These are phyloP conservation scores for Grapholita molesta DNA, from an alignment of 1,140 invertebrate species.

Conservation along the genomic window DNA sequence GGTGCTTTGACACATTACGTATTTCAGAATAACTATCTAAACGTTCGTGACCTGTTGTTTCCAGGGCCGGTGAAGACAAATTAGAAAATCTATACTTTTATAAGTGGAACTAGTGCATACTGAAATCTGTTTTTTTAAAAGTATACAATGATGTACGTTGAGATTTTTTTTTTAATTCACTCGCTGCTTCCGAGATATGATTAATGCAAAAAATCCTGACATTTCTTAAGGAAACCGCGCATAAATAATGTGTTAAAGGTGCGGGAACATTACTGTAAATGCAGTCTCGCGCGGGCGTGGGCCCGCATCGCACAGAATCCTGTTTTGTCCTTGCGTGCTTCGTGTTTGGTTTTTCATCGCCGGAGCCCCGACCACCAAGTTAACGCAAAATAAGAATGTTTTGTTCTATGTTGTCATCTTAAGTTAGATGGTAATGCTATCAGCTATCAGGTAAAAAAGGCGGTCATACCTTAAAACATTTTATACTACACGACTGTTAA, in stretches of 20 bases:
- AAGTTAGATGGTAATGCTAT: neutral
- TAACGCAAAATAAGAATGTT: neutral
- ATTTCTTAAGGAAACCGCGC: too few species aligned
- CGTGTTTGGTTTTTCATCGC: constrained; percentile 17
- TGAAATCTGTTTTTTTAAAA: too few species aligned
- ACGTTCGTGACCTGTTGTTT: neutral
- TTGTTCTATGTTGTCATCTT: neutral
- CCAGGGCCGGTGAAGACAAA: neutral
- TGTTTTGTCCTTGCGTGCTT: constrained; percentile 33
- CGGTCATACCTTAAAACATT: neutral
- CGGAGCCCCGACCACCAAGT: neutral
- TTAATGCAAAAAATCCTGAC: too few species aligned
- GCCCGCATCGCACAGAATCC: constrained; percentile 27
- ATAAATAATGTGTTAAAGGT: too few species aligned
- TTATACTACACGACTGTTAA: neutral
- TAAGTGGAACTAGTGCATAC: too few species aligned
- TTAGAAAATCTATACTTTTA: too few species aligned
- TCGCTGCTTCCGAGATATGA: too few species aligned
- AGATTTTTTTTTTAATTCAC: too few species aligned
- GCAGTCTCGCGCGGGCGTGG: neutral
- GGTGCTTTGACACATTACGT: constrained; percentile 32
- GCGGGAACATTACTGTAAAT: neutral
- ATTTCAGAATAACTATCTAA: neutral
- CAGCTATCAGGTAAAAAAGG: neutral
- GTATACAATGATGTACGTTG: too few species aligned